Evolutionary conservation across 2,888 invertebrate species (phyloP).

Genomic region (Drosophila ustulata): DNA sequence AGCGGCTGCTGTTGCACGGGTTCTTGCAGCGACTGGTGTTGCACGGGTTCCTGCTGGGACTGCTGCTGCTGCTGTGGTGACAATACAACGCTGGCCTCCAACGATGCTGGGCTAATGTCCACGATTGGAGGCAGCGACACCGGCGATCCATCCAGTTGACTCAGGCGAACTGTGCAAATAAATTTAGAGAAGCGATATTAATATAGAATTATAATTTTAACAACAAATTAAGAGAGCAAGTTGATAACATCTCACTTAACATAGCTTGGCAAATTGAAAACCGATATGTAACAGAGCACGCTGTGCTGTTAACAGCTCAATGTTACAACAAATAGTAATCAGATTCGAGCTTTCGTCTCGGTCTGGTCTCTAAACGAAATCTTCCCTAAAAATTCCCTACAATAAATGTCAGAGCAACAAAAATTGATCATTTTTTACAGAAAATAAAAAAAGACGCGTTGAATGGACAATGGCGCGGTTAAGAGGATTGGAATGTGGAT

Average conservation of each 20-base stretch:
- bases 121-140: constrained; percentile 57
- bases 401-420: constrained; percentile 35
- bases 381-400: constrained; percentile 24
- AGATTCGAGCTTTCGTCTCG: constrained; percentile 19
- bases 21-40: constrained; percentile 17
- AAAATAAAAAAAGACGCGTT: constrained; percentile 16
- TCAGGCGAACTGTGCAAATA: constrained; percentile 77
- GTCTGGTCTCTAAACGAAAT: constrained; percentile 28
- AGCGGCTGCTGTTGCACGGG: constrained; percentile 52
- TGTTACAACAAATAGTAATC: not conserved
- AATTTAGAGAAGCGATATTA: not conserved
- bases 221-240: not conserved
- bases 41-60: not conserved
- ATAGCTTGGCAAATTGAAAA: too few species aligned
- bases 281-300: too few species aligned
- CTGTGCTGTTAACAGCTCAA: constrained; percentile 2
- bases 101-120: constrained; percentile 26
- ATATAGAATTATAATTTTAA: not conserved
- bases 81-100: constrained; percentile 32
- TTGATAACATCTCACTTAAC: too few species aligned
- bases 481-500: not conserved
- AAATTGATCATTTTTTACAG: constrained; percentile 5
- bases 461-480: not conserved
- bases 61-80: constrained; percentile 15
- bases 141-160: constrained; percentile 80